These are phyloP conservation scores for Battus philenor DNA, from an alignment of 1,140 invertebrate genomes.

Conservation along the genomic window DNA sequence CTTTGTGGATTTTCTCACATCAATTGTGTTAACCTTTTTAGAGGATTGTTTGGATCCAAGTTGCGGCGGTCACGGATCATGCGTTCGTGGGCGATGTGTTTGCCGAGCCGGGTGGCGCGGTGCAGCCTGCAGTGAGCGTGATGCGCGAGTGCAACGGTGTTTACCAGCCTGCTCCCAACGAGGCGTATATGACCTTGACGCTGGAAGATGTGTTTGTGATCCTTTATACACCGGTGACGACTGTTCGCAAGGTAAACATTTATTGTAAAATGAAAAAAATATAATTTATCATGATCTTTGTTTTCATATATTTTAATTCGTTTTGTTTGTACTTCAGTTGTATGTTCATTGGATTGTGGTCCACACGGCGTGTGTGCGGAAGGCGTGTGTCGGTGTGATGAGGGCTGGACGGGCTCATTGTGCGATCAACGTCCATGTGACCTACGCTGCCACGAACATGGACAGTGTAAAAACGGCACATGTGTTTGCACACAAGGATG, in stretches of 20 bases:
- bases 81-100: slow-evolving; percentile 94
- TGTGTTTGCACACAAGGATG: slow-evolving; percentile 97
- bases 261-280: background rate
- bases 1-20: too few relatives aligned
- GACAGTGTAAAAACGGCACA: slow-evolving; percentile 97
- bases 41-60: slow-evolving; percentile 91
- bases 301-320: background rate
- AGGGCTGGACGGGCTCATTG: slow-evolving; percentile 92
- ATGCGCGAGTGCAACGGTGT: slow-evolving; percentile 92
- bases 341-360: slow-evolving; percentile 94
- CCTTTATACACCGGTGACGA: slow-evolving; percentile 92
- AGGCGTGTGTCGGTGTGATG: slow-evolving; percentile 91
- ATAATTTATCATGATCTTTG: too few relatives aligned
- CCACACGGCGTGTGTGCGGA: slow-evolving; percentile 92
- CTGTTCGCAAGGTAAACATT: slow-evolving; percentile 86
- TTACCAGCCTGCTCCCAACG: slow-evolving; percentile 93
- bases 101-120: slow-evolving; percentile 98
- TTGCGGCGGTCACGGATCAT: slow-evolving; percentile 94
- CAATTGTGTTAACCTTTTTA: slow-evolving; percentile 49
- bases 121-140: slow-evolving; percentile 89
- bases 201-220: slow-evolving; percentile 91
- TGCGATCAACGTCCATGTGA: slow-evolving; percentile 95
- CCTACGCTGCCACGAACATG: slow-evolving; percentile 93
- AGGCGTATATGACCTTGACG: slow-evolving; percentile 92
- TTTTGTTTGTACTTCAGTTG: slow-evolving; percentile 76